Conservation (phyloP, 1,140 invertebrate genomes). For the Spodoptera litura region DNA sequence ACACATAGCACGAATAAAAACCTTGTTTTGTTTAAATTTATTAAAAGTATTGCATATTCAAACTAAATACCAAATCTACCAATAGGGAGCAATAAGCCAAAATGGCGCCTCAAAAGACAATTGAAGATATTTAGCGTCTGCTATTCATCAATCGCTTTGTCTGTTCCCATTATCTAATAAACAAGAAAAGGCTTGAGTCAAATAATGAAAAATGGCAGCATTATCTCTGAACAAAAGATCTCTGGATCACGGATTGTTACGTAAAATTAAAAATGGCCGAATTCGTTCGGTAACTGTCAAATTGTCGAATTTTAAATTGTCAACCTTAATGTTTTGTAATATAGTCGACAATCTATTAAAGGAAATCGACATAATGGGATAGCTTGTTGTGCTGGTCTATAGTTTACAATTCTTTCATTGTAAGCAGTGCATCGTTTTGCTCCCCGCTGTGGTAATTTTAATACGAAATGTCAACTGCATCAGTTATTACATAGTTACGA, state of each 20-base stretch:
- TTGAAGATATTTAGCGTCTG: neutral
- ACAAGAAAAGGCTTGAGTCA: neutral
- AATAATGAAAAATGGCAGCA: conserved; percentile 16
- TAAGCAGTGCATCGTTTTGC: neutral
- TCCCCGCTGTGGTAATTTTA: conserved; percentile 24
- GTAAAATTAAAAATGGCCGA: conserved; percentile 10
- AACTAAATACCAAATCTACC: neutral
- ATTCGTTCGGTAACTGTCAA: too few relatives aligned
- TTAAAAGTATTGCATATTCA: too few relatives aligned
- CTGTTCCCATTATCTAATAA: conserved; percentile 6
- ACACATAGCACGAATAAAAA: too few relatives aligned
- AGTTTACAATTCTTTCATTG: too few relatives aligned
- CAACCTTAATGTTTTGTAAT: too few relatives aligned
- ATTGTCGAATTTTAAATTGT: too few relatives aligned
- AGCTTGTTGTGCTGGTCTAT: too few relatives aligned
- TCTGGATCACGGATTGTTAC: conserved; percentile 1
- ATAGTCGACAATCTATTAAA: too few relatives aligned
- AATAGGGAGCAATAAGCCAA: neutral
- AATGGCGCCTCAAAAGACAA: neutral
- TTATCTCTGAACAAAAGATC: neutral
- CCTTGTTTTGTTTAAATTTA: too few relatives aligned
- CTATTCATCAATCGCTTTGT: neutral
- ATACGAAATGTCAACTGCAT: conserved; percentile 31
- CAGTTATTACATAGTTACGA: conserved; percentile 22
- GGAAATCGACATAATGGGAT: too few relatives aligned